Evolutionary conservation across 1,140 invertebrate species (phyloP).

Genomic region (Aphaenogaster rudis): DNA sequence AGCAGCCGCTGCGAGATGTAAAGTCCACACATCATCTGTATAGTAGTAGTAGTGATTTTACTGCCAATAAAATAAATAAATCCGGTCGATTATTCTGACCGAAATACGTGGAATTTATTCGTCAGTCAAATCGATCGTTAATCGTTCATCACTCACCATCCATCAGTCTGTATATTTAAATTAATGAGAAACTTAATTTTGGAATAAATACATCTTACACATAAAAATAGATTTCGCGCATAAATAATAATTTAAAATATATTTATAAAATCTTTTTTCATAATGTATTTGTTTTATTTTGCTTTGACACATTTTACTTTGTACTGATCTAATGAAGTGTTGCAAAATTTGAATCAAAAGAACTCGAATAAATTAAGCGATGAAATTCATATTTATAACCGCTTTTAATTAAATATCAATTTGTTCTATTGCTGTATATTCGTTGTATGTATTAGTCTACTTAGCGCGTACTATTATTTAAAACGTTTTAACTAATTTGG

Average conservation of each 20-base stretch:
- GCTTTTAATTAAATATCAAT: constrained; percentile 8
- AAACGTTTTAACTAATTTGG: neutral
- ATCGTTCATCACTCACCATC: neutral
- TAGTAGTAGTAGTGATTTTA: constrained; percentile 29
- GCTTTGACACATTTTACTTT: neutral
- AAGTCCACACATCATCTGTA: constrained; percentile 24
- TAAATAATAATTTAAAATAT: neutral
- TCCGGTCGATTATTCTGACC: neutral
- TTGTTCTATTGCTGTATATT: neutral
- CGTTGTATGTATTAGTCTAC: neutral
- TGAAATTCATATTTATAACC: neutral
- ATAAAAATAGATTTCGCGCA: constrained; percentile 4
- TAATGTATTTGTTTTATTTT: constrained; percentile 6
- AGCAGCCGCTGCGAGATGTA: constrained; percentile 25
- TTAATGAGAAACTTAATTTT: constrained; percentile 25
- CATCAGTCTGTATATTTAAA: neutral
- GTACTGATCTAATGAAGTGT: neutral
- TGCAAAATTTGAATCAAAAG: neutral
- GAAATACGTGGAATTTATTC: neutral
- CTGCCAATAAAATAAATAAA: constrained; percentile 48
- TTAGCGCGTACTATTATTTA: too few species aligned
- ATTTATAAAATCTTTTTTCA: neutral
- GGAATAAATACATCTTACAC: neutral
- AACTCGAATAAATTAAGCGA: neutral
- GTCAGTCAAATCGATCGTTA: constrained; percentile 30